Percentiles rank a stretch among this genome's conserved stretches.
phyloP scores from a whole-genome alignment of 1,140 invertebrate species.

The Phocides pigmalion region DNA sequence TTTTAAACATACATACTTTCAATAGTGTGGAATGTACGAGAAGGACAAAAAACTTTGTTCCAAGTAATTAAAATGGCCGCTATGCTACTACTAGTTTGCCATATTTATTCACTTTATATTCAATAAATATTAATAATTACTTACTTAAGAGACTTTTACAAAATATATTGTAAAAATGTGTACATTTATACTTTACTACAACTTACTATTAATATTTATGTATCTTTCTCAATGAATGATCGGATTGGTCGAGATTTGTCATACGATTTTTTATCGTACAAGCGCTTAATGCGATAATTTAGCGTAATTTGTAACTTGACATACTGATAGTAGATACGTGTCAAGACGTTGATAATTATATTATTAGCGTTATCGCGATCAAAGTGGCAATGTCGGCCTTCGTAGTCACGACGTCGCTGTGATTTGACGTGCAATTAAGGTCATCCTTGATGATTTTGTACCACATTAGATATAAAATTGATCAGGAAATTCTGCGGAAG shows the following conservation, averaged over 20 bases:
- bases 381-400: slow-evolving; percentile 4
- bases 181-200: background rate
- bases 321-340: slow-evolving; percentile 8
- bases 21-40: too few relatives aligned
- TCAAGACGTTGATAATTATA: background rate
- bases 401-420: background rate
- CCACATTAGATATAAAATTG: too few relatives aligned
- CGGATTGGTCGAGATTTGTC: slow-evolving; percentile 38
- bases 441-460: background rate
- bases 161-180: too few relatives aligned
- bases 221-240: background rate
- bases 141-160: too few relatives aligned
- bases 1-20: too few relatives aligned
- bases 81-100: too few relatives aligned
- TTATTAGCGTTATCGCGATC: slow-evolving; percentile 9
- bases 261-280: slow-evolving; percentile 42
- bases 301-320: background rate
- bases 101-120: too few relatives aligned
- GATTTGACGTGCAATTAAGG: slow-evolving; percentile 1
- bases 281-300: background rate
- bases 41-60: too few relatives aligned
- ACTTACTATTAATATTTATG: background rate
- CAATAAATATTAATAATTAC: too few relatives aligned
- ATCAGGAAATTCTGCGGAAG: too few relatives aligned
- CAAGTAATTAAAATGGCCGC: too few relatives aligned